These are phyloP conservation scores for Platichthys flesus DNA, from an alignment of 2,113 vertebrate species.

Conservation along the genomic window DNA sequence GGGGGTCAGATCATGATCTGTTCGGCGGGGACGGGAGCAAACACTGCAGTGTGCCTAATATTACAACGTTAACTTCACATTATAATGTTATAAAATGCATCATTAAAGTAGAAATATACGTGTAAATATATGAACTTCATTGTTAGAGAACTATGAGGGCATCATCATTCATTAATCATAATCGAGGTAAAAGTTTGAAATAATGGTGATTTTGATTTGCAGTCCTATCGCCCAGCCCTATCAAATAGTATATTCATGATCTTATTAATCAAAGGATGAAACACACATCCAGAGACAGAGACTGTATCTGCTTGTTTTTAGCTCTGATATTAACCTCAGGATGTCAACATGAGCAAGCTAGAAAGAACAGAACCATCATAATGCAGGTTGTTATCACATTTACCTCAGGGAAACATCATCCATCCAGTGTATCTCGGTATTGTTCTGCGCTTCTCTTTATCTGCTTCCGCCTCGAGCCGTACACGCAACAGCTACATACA, in stretches of 20 bases:
- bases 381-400: slow-evolving; percentile 52
- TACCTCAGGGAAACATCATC: slow-evolving; percentile 49
- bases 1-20: no score
- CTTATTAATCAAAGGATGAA: background rate
- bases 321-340: slow-evolving; percentile 3
- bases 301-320: background rate
- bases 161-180: background rate
- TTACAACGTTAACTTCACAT: no score
- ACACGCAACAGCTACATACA: slow-evolving; percentile 25
- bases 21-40: no score
- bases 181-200: no score
- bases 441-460: slow-evolving; percentile 6
- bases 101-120: no score
- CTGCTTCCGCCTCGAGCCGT: slow-evolving; percentile 25
- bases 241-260: background rate
- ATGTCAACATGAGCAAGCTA: slow-evolving; percentile 20
- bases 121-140: no score
- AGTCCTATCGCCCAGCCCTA: no score
- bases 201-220: background rate
- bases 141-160: no score
- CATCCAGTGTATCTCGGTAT: slow-evolving; percentile 23
- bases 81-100: no score
- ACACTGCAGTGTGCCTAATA: no score
- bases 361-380: slow-evolving; percentile 44
- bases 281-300: no score